phyloP scores from a whole-genome alignment of 2,797 vertebrate genomes.

The Moxostoma hubbsi region DNA sequence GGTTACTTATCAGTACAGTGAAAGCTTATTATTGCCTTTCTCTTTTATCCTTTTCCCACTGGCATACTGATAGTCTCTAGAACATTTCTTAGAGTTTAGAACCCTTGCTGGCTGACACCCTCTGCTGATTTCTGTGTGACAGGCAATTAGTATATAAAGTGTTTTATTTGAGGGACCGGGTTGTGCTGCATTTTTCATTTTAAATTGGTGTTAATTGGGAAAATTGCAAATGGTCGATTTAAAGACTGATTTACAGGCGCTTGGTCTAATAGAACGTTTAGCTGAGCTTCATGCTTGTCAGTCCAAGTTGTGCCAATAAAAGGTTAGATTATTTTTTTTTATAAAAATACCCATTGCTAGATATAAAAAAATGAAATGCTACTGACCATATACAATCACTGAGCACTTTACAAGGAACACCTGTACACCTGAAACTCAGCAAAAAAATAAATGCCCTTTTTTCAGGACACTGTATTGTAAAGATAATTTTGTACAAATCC shows the following conservation, averaged over 20 bases:
- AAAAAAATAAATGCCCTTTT: too few relatives aligned
- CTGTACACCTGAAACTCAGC: too few relatives aligned
- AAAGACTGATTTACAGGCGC: conserved; percentile 48
- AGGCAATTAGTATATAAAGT: conserved; percentile 64
- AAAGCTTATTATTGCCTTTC: conserved; percentile 62
- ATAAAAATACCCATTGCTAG: too few relatives aligned
- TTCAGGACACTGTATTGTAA: too few relatives aligned
- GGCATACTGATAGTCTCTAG: conserved; percentile 53
- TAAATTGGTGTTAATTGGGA: conserved; percentile 60
- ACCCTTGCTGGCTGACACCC: conserved; percentile 43
- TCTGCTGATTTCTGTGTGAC: conserved; percentile 56
- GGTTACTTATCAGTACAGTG: conserved; percentile 61
- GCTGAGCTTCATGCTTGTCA: conserved; percentile 26
- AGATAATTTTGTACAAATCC: too few relatives aligned
- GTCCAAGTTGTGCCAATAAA: conserved; percentile 18
- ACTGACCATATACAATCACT: too few relatives aligned
- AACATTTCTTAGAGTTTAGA: conserved; percentile 50
- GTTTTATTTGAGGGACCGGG: conserved; percentile 55
- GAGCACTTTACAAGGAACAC: too few relatives aligned
- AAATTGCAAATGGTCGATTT: conserved; percentile 58
- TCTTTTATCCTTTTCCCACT: conserved; percentile 56
- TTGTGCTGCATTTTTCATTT: conserved; percentile 51
- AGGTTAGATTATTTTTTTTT: not conserved
- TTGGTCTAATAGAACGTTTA: conserved; percentile 46
- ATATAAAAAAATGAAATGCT: too few relatives aligned